Conservation (phyloP, 2,797 vertebrate species). For the Astyanax mexicanus region DNA sequence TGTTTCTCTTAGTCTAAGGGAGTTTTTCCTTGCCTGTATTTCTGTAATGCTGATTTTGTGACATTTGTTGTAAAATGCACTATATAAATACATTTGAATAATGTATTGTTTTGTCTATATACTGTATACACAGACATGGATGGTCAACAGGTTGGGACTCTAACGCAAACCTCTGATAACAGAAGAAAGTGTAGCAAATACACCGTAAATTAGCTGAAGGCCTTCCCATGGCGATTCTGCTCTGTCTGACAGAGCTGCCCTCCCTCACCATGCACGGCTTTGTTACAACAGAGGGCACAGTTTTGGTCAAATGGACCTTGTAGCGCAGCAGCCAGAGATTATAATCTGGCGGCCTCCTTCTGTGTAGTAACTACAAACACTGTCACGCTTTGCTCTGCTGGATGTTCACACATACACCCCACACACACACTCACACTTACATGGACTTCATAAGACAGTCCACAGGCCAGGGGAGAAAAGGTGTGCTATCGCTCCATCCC, state of each 20-base stretch:
- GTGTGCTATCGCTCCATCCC: slow-evolving; percentile 45
- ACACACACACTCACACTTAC: background rate
- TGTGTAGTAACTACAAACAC: slow-evolving; percentile 45
- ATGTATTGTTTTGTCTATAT: too few relatives aligned
- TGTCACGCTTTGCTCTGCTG: background rate
- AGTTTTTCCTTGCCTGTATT: too few relatives aligned
- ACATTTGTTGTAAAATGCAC: too few relatives aligned
- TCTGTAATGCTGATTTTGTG: too few relatives aligned
- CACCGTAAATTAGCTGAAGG: too few relatives aligned
- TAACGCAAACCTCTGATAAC: too few relatives aligned
- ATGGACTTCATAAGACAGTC: background rate
- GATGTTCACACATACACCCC: background rate
- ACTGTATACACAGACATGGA: too few relatives aligned
- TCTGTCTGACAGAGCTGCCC: background rate
- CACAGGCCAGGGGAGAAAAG: slow-evolving; percentile 12
- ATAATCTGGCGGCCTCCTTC: slow-evolving; percentile 12
- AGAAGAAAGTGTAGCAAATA: too few relatives aligned
- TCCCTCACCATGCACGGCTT: background rate
- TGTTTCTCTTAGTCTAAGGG: too few relatives aligned
- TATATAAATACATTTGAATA: too few relatives aligned
- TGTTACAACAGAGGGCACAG: slow-evolving; percentile 2
- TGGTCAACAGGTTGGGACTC: too few relatives aligned
- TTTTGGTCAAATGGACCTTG: slow-evolving; percentile 24
- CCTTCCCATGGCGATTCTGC: background rate
- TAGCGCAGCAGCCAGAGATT: slow-evolving; percentile 1